phyloP scores from a whole-genome alignment of 2,888 invertebrate species.

The Himalopsyche japonica region DNA sequence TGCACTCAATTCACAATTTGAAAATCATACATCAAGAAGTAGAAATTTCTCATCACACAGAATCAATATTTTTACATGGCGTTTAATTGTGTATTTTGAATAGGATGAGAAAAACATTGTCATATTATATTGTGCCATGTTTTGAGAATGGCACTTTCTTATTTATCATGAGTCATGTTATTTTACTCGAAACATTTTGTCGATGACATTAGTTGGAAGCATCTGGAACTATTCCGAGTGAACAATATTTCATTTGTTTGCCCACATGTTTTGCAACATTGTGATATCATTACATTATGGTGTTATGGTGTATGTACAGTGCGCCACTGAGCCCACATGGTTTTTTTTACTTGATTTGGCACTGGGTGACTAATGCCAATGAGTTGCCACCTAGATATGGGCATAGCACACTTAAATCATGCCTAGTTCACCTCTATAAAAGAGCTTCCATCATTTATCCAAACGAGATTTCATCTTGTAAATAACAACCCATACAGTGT shows the following conservation, averaged over 20 bases:
- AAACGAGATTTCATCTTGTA: too few species aligned
- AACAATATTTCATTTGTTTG: neutral
- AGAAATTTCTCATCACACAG: too few species aligned
- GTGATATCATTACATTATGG: neutral
- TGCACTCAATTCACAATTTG: too few species aligned
- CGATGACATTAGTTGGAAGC: neutral
- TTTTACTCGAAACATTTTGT: too few species aligned
- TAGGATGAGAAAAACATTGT: too few species aligned
- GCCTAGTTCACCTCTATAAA: neutral
- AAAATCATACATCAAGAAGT: too few species aligned
- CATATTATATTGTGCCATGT: too few species aligned
- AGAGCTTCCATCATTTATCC: neutral
- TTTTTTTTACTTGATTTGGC: neutral
- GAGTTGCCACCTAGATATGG: neutral
- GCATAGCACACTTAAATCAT: neutral
- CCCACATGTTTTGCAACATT: slow-evolving; percentile 1
- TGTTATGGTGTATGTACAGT: neutral
- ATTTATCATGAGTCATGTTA: too few species aligned
- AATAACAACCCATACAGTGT: too few species aligned
- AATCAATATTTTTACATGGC: too few species aligned
- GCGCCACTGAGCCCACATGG: neutral
- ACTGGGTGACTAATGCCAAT: neutral
- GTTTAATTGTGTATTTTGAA: too few species aligned
- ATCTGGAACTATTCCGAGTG: neutral
- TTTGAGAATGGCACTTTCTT: too few species aligned